phyloP scores from a whole-genome alignment of 2,113 vertebrate genomes.

The Centrocercus urophasianus region DNA sequence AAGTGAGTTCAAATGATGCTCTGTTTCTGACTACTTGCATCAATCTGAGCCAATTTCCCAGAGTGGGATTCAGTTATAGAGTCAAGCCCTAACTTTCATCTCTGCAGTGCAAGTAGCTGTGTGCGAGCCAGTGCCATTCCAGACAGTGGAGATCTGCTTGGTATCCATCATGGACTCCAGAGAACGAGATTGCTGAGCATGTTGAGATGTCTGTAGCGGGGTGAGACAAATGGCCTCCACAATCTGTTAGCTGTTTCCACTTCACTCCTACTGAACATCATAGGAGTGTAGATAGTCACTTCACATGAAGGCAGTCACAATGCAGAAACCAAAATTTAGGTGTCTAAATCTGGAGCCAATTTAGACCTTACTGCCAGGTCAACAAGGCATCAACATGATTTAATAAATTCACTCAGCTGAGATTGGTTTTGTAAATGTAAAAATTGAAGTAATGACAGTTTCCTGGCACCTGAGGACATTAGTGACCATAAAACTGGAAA shows the following conservation, averaged over 20 bases:
- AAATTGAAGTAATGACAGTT: neutral
- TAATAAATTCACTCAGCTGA: neutral
- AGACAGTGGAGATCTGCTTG: neutral
- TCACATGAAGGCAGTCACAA: neutral
- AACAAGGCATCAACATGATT: neutral
- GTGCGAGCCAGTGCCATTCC: neutral
- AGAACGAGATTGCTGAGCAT: neutral
- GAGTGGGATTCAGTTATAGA: neutral
- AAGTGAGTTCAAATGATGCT: fast-evolving
- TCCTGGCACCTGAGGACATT: neutral
- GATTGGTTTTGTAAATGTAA: neutral
- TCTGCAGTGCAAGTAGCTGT: neutral
- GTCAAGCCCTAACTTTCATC: neutral
- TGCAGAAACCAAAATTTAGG: neutral
- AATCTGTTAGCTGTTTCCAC: neutral
- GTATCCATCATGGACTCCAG: neutral
- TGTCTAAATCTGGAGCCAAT: neutral
- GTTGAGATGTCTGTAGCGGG: fast-evolving
- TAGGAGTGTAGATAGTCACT: neutral
- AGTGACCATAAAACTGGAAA: neutral
- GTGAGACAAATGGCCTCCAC: neutral
- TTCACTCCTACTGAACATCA: neutral
- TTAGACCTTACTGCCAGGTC: neutral
- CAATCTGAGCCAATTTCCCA: neutral
- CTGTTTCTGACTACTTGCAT: neutral